These are phyloP conservation scores for Nymphalis io DNA, from an alignment of 1,140 invertebrate species.

Conservation along the genomic window DNA sequence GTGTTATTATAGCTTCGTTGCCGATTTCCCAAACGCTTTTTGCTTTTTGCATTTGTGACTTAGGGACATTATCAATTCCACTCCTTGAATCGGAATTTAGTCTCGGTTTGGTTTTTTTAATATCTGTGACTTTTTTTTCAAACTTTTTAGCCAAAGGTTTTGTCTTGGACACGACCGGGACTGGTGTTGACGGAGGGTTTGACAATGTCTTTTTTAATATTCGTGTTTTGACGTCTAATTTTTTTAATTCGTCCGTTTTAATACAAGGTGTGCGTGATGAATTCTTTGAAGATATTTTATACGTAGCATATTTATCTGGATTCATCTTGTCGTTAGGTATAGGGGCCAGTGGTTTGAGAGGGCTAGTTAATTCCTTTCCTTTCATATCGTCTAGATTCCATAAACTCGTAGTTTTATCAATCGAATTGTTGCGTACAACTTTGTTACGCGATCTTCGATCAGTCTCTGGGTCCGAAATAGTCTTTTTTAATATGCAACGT, in stretches of 20 bases:
- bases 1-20: conserved; percentile 62
- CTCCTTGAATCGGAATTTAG: conserved; percentile 50
- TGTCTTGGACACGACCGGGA: conserved; percentile 67
- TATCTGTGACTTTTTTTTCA: conserved; percentile 68
- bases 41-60: conserved; percentile 79
- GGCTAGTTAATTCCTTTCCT: conserved; percentile 70
- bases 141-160: conserved; percentile 66
- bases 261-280: conserved; percentile 56
- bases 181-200: conserved; percentile 75
- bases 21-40: conserved; percentile 82
- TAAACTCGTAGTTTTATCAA: conserved; percentile 79
- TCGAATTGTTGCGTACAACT: conserved; percentile 70
- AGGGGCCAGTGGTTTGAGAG: conserved; percentile 63
- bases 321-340: conserved; percentile 67
- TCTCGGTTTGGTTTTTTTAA: conserved; percentile 71
- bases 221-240: conserved; percentile 79
- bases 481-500: conserved; percentile 82
- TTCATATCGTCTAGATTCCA: conserved; percentile 81
- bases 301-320: conserved; percentile 77
- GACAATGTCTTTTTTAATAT: conserved; percentile 79
- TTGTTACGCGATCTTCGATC: conserved; percentile 57
- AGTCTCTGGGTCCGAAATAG: conserved; percentile 65
- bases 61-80: conserved; percentile 55
- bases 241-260: conserved; percentile 73
- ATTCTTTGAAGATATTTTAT: conserved; percentile 76